These are phyloP conservation scores for Lucilia sericata DNA, from an alignment of 1,140 invertebrate genomes.

Conservation along the genomic window DNA sequence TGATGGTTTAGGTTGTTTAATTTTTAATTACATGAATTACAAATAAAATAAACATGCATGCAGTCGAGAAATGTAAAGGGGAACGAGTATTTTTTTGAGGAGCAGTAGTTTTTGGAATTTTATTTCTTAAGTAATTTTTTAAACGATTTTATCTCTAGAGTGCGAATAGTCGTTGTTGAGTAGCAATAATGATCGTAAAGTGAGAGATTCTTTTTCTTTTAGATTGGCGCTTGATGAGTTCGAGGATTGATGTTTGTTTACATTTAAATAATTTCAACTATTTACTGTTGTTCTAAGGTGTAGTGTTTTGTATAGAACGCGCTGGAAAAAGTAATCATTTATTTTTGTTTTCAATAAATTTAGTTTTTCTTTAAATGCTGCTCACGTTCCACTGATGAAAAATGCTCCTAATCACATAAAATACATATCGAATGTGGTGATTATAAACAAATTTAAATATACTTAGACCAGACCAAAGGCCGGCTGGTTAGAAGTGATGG, in stretches of 20 bases:
- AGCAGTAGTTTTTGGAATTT: too few relatives aligned
- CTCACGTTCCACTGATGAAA: neutral
- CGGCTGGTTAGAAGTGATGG: neutral
- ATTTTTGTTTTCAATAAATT: neutral
- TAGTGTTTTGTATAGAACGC: neutral
- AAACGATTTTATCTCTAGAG: too few relatives aligned
- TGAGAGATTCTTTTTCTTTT: neutral
- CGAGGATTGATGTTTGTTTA: constrained; percentile 6
- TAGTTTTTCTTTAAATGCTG: neutral
- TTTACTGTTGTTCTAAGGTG: neutral
- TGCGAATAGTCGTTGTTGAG: too few relatives aligned
- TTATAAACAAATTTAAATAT: neutral
- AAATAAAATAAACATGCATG: too few relatives aligned
- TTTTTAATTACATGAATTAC: too few relatives aligned
- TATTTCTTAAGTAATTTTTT: too few relatives aligned
- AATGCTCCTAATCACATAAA: neutral
- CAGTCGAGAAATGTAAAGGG: too few relatives aligned
- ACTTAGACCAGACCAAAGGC: neutral
- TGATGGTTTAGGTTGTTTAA: too few relatives aligned
- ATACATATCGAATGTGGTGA: neutral
- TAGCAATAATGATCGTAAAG: too few relatives aligned
- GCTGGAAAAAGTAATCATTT: neutral
- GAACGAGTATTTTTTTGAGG: too few relatives aligned
- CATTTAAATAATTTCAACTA: constrained; percentile 10
- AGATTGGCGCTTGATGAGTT: neutral